Evolutionary conservation across 2,797 vertebrate genomes (phyloP).

Genomic region (Mormyrops attenuatus): DNA sequence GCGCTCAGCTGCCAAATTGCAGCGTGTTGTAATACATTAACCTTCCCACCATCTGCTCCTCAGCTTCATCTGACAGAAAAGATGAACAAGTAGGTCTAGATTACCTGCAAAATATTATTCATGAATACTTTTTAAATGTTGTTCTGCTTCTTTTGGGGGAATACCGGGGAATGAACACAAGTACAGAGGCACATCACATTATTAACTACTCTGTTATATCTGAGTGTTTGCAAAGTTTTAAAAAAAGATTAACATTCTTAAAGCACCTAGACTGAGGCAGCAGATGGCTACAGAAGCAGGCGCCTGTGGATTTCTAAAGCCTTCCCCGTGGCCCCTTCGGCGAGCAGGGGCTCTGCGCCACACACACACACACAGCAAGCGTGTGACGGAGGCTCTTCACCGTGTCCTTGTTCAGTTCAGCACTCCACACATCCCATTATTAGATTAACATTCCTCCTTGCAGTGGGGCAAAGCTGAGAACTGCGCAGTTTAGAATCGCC

Average conservation of each 20-base stretch:
- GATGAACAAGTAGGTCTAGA: slow-evolving; percentile 43
- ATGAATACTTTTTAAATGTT: slow-evolving; percentile 11
- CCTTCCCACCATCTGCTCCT: slow-evolving; percentile 51
- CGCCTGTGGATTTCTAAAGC: neutral
- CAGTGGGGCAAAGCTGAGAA: slow-evolving; percentile 50
- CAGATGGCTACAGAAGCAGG: neutral
- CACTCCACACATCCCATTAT: slow-evolving; percentile 39
- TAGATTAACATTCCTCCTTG: slow-evolving; percentile 65
- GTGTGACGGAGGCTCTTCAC: neutral
- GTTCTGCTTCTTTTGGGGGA: neutral
- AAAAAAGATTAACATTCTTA: neutral
- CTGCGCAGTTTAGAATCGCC: slow-evolving; percentile 51
- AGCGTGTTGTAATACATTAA: slow-evolving; percentile 44
- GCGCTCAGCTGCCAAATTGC: slow-evolving; percentile 43
- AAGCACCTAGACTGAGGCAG: neutral
- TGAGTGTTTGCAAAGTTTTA: neutral
- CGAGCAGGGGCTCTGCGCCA: neutral
- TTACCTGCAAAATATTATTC: slow-evolving; percentile 18
- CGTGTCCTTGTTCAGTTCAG: neutral
- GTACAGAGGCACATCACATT: neutral
- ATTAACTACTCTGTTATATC: neutral
- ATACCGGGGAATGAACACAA: neutral
- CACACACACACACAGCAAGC: neutral
- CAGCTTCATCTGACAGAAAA: slow-evolving; percentile 31
- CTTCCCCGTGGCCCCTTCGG: neutral